Conservation (phyloP, 2,113 vertebrate genomes). For the Gobiocypris rarus region DNA sequence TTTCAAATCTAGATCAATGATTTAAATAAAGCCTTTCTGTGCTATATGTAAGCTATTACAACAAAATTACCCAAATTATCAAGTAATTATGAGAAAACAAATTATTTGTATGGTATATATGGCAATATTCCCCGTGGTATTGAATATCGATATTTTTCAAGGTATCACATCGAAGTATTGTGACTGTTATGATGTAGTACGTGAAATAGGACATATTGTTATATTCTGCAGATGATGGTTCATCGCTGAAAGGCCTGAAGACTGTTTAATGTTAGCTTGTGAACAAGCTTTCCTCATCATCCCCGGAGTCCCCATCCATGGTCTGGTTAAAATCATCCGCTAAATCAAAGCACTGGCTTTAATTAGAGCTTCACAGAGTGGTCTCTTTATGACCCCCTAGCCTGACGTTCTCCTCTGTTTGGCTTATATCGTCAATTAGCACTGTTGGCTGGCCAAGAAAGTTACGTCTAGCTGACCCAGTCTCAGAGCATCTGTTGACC, state of each 20-base stretch:
- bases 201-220: neutral
- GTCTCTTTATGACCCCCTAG: neutral
- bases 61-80: no score
- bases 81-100: no score
- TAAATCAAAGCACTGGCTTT: constrained; percentile 5
- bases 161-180: no score
- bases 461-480: neutral
- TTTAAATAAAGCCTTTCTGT: no score
- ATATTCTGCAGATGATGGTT: neutral
- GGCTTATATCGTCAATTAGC: neutral
- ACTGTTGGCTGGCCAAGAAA: constrained; percentile 14
- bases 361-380: neutral
- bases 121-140: no score
- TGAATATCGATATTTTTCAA: no score
- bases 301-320: neutral
- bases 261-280: constrained; percentile 15
- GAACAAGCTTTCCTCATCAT: neutral
- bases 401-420: neutral
- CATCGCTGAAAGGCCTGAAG: neutral
- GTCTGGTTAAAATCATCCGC: constrained; percentile 26
- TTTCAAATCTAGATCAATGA: no score
- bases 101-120: no score
- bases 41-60: no score
- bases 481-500: constrained; percentile 13
- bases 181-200: no score